A percentile compares a stretch with the other conserved stretches of the same genome.
Evolutionary conservation across 2,797 vertebrate genomes (phyloP).

Genomic region (Acrossocheilus wenchowensis): DNA sequence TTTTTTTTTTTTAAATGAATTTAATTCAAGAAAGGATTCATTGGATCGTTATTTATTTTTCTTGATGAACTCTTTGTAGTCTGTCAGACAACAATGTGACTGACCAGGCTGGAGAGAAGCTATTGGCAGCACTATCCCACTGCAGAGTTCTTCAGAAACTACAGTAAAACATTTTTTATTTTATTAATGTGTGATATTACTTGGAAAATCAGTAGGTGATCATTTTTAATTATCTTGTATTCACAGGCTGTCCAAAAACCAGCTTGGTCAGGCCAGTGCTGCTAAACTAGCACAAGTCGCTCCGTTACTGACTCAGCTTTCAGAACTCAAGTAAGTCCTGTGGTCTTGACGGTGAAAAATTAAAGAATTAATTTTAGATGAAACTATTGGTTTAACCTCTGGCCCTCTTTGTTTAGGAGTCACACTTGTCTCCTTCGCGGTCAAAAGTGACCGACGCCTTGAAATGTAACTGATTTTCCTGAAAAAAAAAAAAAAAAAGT

Average conservation of each 20-base stretch:
- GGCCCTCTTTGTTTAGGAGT: no score
- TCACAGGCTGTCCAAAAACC: constrained; percentile 82
- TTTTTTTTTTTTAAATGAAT: neutral
- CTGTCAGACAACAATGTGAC: constrained; percentile 80
- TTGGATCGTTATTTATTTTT: neutral
- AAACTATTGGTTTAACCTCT: neutral
- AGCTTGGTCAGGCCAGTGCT: constrained; percentile 74
- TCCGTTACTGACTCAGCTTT: constrained; percentile 71
- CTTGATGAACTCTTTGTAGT: constrained; percentile 65
- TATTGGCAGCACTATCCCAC: constrained; percentile 74
- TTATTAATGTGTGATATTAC: neutral
- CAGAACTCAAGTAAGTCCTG: constrained; percentile 82
- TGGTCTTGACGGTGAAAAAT: neutral
- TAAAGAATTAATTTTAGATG: neutral
- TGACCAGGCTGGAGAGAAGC: constrained; percentile 73
- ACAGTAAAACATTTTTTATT: constrained; percentile 72
- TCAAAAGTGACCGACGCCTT: no score
- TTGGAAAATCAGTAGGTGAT: neutral
- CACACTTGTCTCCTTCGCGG: no score
- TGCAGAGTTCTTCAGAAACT: constrained; percentile 82
- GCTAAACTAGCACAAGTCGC: constrained; percentile 75
- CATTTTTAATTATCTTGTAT: constrained; percentile 13
- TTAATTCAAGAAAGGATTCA: neutral
- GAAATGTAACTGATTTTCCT: no score
- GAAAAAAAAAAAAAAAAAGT: no score